Percentiles rank a stretch among this genome's conserved stretches.
These are phyloP conservation scores for Pemphigus obesinymphae DNA, from an alignment of 1,140 invertebrate genomes.

Conservation along the genomic window DNA sequence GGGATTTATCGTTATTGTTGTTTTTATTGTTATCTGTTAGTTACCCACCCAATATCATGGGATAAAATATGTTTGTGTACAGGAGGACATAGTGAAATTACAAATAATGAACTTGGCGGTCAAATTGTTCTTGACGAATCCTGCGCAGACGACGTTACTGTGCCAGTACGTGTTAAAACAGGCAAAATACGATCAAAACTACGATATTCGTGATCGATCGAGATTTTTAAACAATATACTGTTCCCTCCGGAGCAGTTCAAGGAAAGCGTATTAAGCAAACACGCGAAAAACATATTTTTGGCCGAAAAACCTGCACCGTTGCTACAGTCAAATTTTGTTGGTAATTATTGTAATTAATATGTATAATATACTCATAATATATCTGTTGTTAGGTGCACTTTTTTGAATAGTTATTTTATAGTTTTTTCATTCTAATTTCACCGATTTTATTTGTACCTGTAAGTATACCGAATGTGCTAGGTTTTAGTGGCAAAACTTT, in stretches of 20 bases:
- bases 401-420: too few species aligned
- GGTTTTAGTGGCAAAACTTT: too few species aligned
- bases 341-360: too few species aligned
- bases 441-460: too few species aligned
- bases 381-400: too few species aligned
- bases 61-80: too few species aligned
- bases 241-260: conserved; percentile 55
- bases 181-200: conserved; percentile 96
- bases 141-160: conserved; percentile 76
- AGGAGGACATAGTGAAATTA: conserved; percentile 93
- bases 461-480: too few species aligned
- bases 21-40: too few species aligned
- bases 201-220: conserved; percentile 93
- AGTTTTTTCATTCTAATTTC: too few species aligned
- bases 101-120: conserved; percentile 94
- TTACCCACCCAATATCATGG: too few species aligned
- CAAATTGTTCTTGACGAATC: conserved; percentile 87
- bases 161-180: conserved; percentile 94
- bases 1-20: too few species aligned
- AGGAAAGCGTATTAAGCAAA: conserved; percentile 58
- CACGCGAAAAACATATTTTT: conserved; percentile 83
- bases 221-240: conserved; percentile 80
- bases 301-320: conserved; percentile 86
- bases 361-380: too few species aligned
- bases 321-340: conserved; percentile 66